Percentiles rank a stretch among this genome's conserved stretches.
phyloP scores from a whole-genome alignment of 2,797 vertebrate species.

The Mormyrops attenuatus region DNA sequence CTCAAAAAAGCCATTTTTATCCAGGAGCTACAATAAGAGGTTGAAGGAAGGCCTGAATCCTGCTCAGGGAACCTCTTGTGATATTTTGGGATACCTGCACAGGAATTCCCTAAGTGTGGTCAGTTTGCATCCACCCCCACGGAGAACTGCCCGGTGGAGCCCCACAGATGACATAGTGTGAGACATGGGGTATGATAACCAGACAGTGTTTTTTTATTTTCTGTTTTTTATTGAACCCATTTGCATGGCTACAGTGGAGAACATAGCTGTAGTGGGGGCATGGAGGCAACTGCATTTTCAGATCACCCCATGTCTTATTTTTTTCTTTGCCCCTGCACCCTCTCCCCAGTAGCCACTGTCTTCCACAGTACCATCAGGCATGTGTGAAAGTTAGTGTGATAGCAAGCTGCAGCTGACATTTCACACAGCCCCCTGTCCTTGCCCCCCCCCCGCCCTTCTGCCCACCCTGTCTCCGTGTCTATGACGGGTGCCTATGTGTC shows the following conservation, averaged over 20 bases:
- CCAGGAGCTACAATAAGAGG: background rate
- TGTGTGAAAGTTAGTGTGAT: conserved; percentile 13
- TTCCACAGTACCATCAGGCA: background rate
- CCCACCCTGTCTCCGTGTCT: background rate
- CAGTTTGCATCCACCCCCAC: background rate
- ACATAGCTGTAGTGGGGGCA: background rate
- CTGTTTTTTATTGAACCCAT: background rate
- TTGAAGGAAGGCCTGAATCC: background rate
- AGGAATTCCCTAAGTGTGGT: background rate
- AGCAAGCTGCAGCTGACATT: background rate
- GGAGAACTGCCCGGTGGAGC: background rate
- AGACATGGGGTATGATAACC: background rate
- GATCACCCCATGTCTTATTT: background rate
- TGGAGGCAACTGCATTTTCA: background rate
- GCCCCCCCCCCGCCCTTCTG: background rate
- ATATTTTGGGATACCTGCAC: background rate
- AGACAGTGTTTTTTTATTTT: background rate
- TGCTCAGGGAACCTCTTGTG: background rate
- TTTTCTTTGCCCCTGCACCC: background rate
- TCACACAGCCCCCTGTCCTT: background rate
- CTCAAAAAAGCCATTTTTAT: background rate
- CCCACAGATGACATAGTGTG: background rate
- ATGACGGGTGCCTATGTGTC: background rate
- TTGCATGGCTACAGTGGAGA: background rate
- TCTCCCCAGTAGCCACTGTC: background rate